Percentiles rank a stretch among this genome's conserved stretches.
Conservation (phyloP, 2,888 invertebrate species). For the Heliconius hortense region DNA sequence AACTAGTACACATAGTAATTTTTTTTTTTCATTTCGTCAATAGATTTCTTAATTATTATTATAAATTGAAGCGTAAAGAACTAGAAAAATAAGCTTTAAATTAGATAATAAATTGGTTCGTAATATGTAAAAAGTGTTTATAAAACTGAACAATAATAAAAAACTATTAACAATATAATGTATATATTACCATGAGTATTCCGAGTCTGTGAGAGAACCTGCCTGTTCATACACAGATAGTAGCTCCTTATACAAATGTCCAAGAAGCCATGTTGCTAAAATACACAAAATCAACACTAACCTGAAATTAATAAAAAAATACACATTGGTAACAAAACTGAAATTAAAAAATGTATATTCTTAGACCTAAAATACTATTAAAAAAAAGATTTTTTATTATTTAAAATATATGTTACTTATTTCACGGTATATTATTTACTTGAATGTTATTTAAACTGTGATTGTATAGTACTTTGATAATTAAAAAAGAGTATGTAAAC, state of each 20-base stretch:
- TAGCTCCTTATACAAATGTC: constrained; percentile 57
- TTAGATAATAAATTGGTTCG: too few species aligned
- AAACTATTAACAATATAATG: not conserved
- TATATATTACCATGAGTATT: constrained; percentile 66
- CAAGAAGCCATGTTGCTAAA: constrained; percentile 56
- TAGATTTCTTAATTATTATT: too few species aligned
- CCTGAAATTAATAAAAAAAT: constrained; percentile 46
- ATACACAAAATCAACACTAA: constrained; percentile 53
- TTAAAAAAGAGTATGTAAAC: not conserved
- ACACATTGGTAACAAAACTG: too few species aligned
- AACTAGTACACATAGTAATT: too few species aligned
- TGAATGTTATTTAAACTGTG: not conserved
- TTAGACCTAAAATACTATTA: not conserved
- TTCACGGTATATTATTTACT: not conserved
- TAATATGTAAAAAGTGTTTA: not conserved
- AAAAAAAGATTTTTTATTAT: not conserved
- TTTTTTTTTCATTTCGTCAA: too few species aligned
- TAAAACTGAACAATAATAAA: not conserved
- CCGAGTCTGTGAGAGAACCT: constrained; percentile 57
- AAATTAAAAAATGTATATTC: too few species aligned
- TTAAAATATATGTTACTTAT: not conserved
- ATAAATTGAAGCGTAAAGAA: too few species aligned
- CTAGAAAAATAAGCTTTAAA: too few species aligned
- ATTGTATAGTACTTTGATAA: not conserved
- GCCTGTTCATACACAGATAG: constrained; percentile 60